Evolutionary conservation across 1,140 invertebrate genomes (phyloP).

Genomic region (Eriocheir sinensis): DNA sequence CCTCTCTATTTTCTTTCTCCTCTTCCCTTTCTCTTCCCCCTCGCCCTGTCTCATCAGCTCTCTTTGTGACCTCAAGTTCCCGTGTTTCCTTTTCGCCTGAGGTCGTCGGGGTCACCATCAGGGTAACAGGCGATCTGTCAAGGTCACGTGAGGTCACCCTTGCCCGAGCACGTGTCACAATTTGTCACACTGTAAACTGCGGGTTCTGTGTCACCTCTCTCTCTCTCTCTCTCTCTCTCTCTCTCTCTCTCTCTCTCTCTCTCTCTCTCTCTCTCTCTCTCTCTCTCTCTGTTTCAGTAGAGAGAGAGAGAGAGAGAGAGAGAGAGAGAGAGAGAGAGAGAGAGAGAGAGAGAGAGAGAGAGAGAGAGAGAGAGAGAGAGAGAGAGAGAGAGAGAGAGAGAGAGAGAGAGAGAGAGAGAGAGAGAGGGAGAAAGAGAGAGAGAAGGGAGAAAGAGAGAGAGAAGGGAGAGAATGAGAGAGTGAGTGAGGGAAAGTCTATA

Average conservation of each 20-base stretch:
- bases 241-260: too few species aligned
- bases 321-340: too few species aligned
- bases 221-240: too few species aligned
- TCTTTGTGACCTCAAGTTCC: constrained; percentile 35
- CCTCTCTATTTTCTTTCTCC: background rate
- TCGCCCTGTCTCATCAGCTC: background rate
- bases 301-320: too few species aligned
- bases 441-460: too few species aligned
- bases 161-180: constrained; percentile 45
- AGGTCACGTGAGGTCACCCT: constrained; percentile 25
- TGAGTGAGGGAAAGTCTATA: background rate
- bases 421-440: background rate
- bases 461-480: background rate
- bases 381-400: too few species aligned
- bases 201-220: background rate
- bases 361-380: too few species aligned
- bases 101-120: constrained; percentile 30
- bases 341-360: too few species aligned
- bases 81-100: background rate
- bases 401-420: too few species aligned
- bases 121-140: constrained; percentile 58
- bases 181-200: constrained; percentile 19
- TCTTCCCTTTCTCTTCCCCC: too few species aligned
- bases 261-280: too few species aligned
- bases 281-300: too few species aligned